Conservation (phyloP, 2,113 vertebrate species). For the Nothocercus nigrocapillus region DNA sequence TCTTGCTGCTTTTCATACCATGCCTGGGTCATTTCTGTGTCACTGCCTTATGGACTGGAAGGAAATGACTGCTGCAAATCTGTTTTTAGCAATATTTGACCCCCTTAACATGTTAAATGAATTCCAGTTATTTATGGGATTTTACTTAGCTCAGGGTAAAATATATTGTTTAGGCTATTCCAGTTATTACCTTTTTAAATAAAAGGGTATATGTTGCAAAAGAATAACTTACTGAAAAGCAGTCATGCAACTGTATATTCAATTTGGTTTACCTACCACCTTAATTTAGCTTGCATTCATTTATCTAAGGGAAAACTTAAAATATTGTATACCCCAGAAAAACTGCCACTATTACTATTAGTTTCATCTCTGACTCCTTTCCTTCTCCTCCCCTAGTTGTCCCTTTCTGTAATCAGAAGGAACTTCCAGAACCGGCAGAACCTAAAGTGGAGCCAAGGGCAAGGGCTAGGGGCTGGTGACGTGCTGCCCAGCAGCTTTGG, state of each 20-base stretch:
- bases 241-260: neutral
- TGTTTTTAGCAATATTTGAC: conserved; percentile 64
- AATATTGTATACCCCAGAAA: neutral
- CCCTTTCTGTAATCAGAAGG: neutral
- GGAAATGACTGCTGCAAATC: conserved; percentile 76
- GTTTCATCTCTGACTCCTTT: neutral
- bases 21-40: conserved; percentile 64
- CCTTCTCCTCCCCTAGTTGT: neutral
- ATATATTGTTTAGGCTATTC: conserved; percentile 9
- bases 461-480: neutral
- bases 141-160: conserved; percentile 34
- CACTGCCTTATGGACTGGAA: conserved; percentile 65
- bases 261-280: neutral
- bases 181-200: neutral
- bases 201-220: neutral
- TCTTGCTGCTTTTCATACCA: conserved; percentile 52
- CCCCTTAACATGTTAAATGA: conserved; percentile 55
- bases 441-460: neutral
- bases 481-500: neutral
- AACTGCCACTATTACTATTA: neutral
- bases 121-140: conserved; percentile 70
- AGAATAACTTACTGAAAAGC: neutral
- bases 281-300: neutral
- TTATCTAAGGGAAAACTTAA: neutral
- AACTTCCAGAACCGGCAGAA: neutral